Evolutionary conservation across 2,888 invertebrate genomes (phyloP).

Genomic region (Macrosoma leucophasiata): DNA sequence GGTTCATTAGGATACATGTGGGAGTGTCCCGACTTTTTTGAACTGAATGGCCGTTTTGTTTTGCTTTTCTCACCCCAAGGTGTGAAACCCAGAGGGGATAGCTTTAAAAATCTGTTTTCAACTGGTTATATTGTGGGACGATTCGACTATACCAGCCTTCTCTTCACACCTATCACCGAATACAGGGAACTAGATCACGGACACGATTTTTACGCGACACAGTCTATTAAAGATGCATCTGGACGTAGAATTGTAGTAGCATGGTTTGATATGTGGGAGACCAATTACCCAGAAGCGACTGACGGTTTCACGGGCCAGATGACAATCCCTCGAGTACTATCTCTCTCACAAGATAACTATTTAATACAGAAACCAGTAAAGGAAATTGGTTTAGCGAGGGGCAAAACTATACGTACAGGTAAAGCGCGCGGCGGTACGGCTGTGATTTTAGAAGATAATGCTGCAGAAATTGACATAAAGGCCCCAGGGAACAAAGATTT

Average conservation of each 20-base stretch:
- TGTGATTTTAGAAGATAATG: constrained; percentile 34
- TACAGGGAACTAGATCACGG: constrained; percentile 54
- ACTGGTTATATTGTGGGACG: constrained; percentile 61
- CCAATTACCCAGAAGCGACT: constrained; percentile 46
- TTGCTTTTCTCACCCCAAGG: constrained; percentile 65
- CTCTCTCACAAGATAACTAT: constrained; percentile 32
- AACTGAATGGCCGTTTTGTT: constrained; percentile 46
- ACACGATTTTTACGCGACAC: constrained; percentile 65
- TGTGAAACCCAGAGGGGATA: constrained; percentile 43
- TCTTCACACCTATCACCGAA: constrained; percentile 38
- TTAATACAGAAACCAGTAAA: constrained; percentile 45
- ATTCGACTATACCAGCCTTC: constrained; percentile 44
- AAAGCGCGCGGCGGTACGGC: constrained; percentile 23
- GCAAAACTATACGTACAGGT: constrained; percentile 30
- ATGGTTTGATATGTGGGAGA: constrained; percentile 66
- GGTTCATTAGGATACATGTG: constrained; percentile 59
- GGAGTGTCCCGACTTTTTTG: constrained; percentile 72
- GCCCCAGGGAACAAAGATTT: constrained; percentile 31
- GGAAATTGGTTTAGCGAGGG: constrained; percentile 31
- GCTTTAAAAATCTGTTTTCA: constrained; percentile 50
- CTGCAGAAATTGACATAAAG: constrained; percentile 41
- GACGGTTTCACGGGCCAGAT: constrained; percentile 60
- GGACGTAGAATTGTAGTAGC: constrained; percentile 48
- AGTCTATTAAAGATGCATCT: constrained; percentile 40
- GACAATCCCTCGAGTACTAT: constrained; percentile 50